Evolutionary conservation across 2,797 vertebrate genomes (phyloP), one percentile per base, ranked within the genome.

Genomic region (Anguilla megastoma): DNA sequence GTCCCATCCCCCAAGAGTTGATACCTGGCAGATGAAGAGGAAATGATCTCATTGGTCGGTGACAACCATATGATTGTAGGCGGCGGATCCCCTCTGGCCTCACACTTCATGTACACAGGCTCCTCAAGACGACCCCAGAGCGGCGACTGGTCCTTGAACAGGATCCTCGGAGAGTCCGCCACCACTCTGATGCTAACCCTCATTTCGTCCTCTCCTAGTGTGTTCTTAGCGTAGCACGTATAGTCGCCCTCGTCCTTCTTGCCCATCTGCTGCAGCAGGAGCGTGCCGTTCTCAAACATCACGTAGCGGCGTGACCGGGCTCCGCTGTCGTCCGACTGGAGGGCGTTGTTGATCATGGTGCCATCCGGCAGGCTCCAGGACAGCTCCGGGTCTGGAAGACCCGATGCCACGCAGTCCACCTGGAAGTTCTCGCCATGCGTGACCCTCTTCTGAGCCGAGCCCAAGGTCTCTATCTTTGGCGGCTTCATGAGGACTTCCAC

Each of bases 321-420:
- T 86, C 96, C 95, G 0, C 94, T 97, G 92, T 96, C 95, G 27
- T 96, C 96, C 0, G 95, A 96, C 54, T 96, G 96, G 84, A 96
- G 95, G 6, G 94, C 96, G 0, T 96, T 96, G 93, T 96, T 97
- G 90, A 96, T 94, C 86, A 96, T 89, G 41, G 96, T 97, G 87
- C 96, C 96, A 92, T 97, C 96, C 24, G 96, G 96, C 14, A 97
- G 94, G 90, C 95, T 95, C 96, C 96, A 97, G 82, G 95, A 96
- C 86, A 97, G 95, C 0, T 96, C 94, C 48, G 96, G 96, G 90
- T 96, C 93, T n/a, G 96, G 96, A 54, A 96, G 93, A 84, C 96
- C 96, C 10, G 95, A 95, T 86, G 95, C 95, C 86, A 97, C 94
- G 92, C 96, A 97, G 89, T 97, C 96, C 84, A 97, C 95, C 93